Evolutionary conservation across 2,797 vertebrate genomes (phyloP), one percentile per base, ranked within the genome.

Genomic region (Apodemus agrarius): DNA sequence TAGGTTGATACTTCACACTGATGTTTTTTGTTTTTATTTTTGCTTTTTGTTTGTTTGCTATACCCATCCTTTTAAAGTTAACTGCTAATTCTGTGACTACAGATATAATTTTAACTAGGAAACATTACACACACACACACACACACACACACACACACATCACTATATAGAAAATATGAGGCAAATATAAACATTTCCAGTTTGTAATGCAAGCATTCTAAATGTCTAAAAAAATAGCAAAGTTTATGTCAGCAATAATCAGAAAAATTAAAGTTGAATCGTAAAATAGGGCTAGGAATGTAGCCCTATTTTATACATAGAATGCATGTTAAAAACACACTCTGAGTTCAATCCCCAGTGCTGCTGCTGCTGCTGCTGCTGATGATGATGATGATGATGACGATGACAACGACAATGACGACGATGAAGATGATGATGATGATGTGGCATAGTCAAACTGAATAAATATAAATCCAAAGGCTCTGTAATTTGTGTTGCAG

Each of bases 91-190:
- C 31, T 49, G 43, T 49, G 19, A 85, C 49, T 24, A 14, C 3
- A 49, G 40, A 59, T 54, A 54, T 21, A 74, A 63, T 85, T 22
- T 93, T 87, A 93, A 90, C 24, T 65, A 65, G 59, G n/a, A 91
- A 59, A 67, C 19, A 59, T 0, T 4, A 61, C 37, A 67, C 0
- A 34, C 13, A 22, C 26, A 49, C 46, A 49, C 46, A 49, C 6
- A 49, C 6, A 49, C 37, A 67, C 0, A 34, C 13, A 22, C 26
- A 49, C 46, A 49, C 46, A 49, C 6, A 49, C 6, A 49, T 46
- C 46, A 46, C 46, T 54, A 54, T 57, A 72, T 57, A 37, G 34
- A 54, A 82, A 88, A 75, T 37, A 1, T 43, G 9, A 80, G 6
- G 34, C 24, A 59, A 89, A 59, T 17, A 57, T 59, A 40, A 40